Percentiles rank a stretch among this genome's conserved stretches.
Conservation (phyloP, 2,113 vertebrate genomes). For the Sarotherodon lohbergeri region DNA sequence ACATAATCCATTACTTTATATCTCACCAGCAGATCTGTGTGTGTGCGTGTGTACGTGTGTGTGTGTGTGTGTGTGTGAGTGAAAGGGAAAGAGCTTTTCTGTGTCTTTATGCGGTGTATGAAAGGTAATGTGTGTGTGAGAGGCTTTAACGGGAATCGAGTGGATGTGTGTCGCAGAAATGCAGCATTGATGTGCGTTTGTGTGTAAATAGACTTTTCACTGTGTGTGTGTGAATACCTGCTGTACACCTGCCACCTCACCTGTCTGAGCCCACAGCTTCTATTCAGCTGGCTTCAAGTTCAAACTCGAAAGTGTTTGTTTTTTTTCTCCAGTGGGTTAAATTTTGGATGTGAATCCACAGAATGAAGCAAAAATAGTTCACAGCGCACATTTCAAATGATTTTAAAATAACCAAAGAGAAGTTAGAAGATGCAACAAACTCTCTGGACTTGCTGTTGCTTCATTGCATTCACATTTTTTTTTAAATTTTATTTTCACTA, state of each 20-base stretch:
- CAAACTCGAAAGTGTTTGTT: not conserved
- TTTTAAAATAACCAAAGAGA: not conserved
- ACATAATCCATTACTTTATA: conserved; percentile 2
- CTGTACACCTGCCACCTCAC: not conserved
- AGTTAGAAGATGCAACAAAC: not conserved
- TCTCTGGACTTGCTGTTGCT: not conserved
- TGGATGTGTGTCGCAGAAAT: not conserved
- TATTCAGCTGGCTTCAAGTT: not conserved
- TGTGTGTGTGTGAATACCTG: not conserved
- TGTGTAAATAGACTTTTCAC: not conserved
- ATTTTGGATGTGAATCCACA: not conserved
- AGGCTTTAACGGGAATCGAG: not conserved
- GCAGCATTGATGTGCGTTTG: not conserved
- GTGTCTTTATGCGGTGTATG: not conserved
- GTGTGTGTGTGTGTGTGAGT: not conserved
- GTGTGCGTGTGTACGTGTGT: not conserved
- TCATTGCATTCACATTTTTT: not conserved
- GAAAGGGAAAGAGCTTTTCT: not conserved
- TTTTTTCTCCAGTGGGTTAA: not conserved
- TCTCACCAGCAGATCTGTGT: not conserved
- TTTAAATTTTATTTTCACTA: not conserved
- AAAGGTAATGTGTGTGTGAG: not conserved
- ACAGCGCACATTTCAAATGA: not conserved
- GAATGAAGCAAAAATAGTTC: not conserved
- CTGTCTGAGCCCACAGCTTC: not conserved